Evolutionary conservation across 2,888 invertebrate genomes (phyloP).

Genomic region (Nezara viridula): DNA sequence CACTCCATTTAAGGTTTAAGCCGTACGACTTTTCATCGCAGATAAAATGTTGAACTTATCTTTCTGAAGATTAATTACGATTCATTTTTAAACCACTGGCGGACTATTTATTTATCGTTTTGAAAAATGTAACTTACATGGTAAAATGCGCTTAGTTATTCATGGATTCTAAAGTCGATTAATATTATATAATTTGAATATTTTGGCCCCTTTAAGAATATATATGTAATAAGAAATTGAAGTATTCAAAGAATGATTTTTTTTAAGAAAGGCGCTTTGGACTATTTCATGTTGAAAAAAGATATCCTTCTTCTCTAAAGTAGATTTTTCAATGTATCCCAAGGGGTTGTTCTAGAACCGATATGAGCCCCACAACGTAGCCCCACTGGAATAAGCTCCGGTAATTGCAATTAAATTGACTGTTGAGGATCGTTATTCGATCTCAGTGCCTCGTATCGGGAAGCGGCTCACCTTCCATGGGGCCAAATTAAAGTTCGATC

Average conservation of each 20-base stretch:
- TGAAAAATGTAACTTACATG: no score
- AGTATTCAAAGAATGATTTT: no score
- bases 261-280: no score
- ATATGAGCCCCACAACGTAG: not conserved
- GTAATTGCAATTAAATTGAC: slow-evolving; percentile 41
- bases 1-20: not conserved
- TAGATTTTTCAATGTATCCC: not conserved
- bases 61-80: not conserved
- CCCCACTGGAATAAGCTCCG: not conserved
- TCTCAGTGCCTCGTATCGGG: not conserved
- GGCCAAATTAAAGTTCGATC: not conserved
- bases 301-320: not conserved
- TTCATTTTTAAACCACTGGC: not conserved
- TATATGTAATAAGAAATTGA: no score
- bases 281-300: no score
- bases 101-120: no score
- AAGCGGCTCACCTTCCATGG: not conserved
- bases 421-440: slow-evolving; percentile 32
- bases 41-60: not conserved
- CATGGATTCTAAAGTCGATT: no score
- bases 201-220: no score
- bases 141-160: no score
- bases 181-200: no score
- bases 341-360: not conserved
- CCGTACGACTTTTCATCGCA: not conserved